phyloP scores from a whole-genome alignment of 2,797 vertebrate species.

The Danio tinwini region DNA sequence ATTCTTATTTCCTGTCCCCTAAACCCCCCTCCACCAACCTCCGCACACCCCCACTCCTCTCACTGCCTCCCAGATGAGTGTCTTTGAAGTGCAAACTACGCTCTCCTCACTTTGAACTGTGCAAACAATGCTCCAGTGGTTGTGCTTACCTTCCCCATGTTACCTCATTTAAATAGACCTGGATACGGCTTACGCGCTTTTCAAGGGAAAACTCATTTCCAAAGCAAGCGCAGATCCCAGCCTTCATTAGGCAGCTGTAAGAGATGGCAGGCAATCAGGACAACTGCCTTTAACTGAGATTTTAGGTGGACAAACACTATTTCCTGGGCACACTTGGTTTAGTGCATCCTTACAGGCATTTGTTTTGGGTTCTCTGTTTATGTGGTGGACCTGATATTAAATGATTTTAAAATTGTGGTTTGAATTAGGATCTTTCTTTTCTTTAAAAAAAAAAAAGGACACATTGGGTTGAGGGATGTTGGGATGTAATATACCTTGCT shows the following conservation, averaged over 20 bases:
- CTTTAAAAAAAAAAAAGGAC: background rate
- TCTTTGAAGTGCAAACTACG: conserved; percentile 92
- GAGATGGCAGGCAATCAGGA: conserved; percentile 74
- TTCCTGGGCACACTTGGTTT: conserved; percentile 21
- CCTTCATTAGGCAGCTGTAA: conserved; percentile 82
- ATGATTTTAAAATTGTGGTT: background rate
- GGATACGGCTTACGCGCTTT: conserved; percentile 80
- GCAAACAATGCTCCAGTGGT: conserved; percentile 87
- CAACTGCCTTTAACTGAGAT: conserved; percentile 56
- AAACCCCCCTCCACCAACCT: conserved; percentile 62
- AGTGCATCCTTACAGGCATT: background rate
- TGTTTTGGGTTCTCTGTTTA: background rate
- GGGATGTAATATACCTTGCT: background rate
- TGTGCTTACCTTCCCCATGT: conserved; percentile 85
- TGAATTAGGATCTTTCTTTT: background rate
- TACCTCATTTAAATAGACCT: conserved; percentile 89
- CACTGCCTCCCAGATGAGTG: conserved; percentile 86
- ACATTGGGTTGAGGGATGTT: background rate
- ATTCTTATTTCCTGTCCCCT: conserved; percentile 88
- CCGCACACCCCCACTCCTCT: conserved; percentile 75
- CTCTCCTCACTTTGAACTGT: conserved; percentile 89
- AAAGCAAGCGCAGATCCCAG: conserved; percentile 77
- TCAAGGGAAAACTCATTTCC: conserved; percentile 84
- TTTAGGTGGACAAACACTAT: conserved; percentile 60
- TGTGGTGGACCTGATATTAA: background rate